Evolutionary conservation across 2,113 vertebrate genomes (phyloP).

Genomic region (Cephalophus harveyi): DNA sequence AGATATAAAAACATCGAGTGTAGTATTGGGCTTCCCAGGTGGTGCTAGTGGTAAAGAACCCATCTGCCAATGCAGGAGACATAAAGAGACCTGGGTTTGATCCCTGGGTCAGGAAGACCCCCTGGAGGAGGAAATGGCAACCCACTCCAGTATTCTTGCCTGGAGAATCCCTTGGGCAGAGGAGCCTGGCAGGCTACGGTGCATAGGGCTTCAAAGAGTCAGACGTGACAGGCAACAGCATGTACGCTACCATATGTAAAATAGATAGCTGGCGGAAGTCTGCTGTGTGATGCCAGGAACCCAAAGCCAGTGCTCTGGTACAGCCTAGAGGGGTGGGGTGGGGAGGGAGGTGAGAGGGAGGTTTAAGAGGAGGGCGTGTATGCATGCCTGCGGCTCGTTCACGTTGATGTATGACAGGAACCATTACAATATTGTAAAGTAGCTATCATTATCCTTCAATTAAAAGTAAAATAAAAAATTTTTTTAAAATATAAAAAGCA

Average conservation of each 20-base stretch:
- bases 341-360: background rate
- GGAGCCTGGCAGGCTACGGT: background rate
- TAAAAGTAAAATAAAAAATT: background rate
- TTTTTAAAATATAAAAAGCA: background rate
- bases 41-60: background rate
- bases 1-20: background rate
- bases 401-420: background rate
- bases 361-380: background rate
- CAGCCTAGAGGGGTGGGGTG: background rate
- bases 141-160: background rate
- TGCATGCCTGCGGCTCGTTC: background rate
- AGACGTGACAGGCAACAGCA: background rate
- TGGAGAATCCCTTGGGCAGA: background rate
- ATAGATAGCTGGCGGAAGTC: fast-evolving
- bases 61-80: background rate
- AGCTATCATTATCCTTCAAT: background rate
- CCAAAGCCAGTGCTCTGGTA: background rate
- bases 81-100: background rate
- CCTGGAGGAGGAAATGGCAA: background rate
- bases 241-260: background rate
- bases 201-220: background rate
- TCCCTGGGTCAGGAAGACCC: background rate
- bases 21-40: background rate
- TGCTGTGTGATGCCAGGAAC: background rate
- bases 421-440: background rate